Evolutionary conservation across 2,888 invertebrate genomes (phyloP).

Genomic region (Trissoscelio sp.): DNA sequence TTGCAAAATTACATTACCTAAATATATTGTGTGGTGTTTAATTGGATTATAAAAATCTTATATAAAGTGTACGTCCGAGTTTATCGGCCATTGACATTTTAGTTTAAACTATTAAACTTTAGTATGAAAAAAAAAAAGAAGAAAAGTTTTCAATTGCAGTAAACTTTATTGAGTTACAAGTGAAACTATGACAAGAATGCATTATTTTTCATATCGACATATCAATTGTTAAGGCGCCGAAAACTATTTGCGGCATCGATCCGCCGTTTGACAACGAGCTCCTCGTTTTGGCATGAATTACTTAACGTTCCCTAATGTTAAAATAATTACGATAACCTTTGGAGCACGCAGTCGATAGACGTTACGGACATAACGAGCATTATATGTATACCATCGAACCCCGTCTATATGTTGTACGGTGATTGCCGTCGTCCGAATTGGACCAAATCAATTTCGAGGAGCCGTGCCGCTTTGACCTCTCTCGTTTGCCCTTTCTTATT

Average conservation of each 20-base stretch:
- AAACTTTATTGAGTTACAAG: no score
- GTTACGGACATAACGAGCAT: neutral
- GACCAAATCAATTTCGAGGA: slow-evolving; percentile 1
- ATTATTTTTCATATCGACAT: no score
- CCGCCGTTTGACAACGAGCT: slow-evolving; percentile 2
- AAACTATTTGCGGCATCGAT: slow-evolving; percentile 28
- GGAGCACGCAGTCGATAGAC: slow-evolving; percentile 7
- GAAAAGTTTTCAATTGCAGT: no score
- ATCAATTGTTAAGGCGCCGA: no score
- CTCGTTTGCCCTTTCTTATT: slow-evolving; percentile 1
- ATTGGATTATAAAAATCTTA: no score
- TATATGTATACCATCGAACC: slow-evolving; percentile 3
- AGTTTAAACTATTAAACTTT: no score
- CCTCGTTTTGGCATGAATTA: slow-evolving; percentile 28
- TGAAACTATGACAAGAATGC: no score
- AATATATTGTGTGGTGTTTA: no score
- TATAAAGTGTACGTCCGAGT: no score
- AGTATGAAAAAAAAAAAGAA: no score
- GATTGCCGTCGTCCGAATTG: slow-evolving; percentile 10
- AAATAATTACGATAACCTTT: slow-evolving; percentile 41
- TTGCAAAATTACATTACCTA: no score
- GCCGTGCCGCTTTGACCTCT: neutral
- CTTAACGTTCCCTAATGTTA: slow-evolving; percentile 17
- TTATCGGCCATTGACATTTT: no score
- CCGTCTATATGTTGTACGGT: neutral